phyloP scores from a whole-genome alignment of 2,797 vertebrate species.

The Cossypha dichroa region DNA sequence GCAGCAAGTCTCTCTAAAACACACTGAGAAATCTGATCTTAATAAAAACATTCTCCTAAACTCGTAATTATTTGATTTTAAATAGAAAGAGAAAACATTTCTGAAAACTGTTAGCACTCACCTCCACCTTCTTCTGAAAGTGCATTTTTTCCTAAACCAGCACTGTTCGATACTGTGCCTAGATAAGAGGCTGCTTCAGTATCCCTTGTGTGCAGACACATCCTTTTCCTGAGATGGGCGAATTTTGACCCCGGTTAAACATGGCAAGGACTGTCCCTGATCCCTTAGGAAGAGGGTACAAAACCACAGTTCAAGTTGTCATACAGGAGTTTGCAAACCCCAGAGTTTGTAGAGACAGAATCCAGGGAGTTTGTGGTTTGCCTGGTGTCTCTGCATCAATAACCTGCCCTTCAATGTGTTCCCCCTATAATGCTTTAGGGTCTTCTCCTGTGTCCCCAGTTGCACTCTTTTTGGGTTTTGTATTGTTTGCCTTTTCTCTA shows the following conservation, averaged over 20 bases:
- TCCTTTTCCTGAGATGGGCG: not conserved
- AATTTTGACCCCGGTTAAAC: not conserved
- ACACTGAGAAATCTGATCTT: not conserved
- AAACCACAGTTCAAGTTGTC: not conserved
- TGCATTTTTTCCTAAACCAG: not conserved
- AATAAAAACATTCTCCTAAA: not conserved
- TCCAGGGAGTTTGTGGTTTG: not conserved
- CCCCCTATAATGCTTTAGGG: not conserved
- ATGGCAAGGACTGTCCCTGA: not conserved
- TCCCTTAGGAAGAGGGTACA: not conserved
- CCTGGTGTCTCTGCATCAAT: not conserved
- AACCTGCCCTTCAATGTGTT: not conserved
- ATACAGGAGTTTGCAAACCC: not conserved
- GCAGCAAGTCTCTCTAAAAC: not conserved
- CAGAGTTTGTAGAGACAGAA: not conserved
- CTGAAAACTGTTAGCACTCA: not conserved
- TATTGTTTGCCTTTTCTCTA: not conserved
- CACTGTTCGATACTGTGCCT: not conserved
- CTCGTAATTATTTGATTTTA: not conserved
- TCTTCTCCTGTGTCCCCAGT: not conserved
- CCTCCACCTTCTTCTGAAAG: not conserved
- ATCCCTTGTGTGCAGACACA: not conserved
- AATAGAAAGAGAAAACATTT: not conserved
- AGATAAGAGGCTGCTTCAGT: not conserved
- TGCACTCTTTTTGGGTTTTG: not conserved